Evolutionary conservation across 2,113 vertebrate genomes (phyloP).

Genomic region (Cinclus mexicanus): DNA sequence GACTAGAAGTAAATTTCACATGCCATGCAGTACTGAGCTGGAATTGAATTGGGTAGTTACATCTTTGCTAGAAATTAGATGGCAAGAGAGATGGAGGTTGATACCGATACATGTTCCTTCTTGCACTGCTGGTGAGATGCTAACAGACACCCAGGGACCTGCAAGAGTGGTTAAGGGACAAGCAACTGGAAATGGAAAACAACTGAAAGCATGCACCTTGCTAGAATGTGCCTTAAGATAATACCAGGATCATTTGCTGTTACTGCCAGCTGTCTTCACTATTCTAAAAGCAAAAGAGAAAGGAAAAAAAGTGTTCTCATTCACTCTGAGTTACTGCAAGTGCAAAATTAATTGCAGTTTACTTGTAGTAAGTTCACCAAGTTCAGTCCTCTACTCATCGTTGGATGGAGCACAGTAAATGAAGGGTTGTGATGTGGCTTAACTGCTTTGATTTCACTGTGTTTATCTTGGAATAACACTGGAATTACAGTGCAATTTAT

Average conservation of each 20-base stretch:
- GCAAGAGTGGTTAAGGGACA: not conserved
- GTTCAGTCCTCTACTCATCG: not conserved
- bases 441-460: not conserved
- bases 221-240: not conserved
- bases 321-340: not conserved
- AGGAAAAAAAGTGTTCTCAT: not conserved
- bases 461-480: not conserved
- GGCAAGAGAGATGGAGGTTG: not conserved
- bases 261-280: not conserved
- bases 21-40: not conserved
- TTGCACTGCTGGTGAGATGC: not conserved
- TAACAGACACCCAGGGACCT: not conserved
- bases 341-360: not conserved
- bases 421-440: not conserved
- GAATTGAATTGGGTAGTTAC: not conserved
- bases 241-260: not conserved
- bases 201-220: not conserved
- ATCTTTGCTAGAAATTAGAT: not conserved
- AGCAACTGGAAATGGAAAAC: not conserved
- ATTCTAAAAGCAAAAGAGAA: not conserved
- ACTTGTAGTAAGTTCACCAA: not conserved
- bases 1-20: not conserved
- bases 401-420: not conserved
- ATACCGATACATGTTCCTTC: not conserved
- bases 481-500: not conserved